phyloP scores from a whole-genome alignment of 2,113 vertebrate genomes.

The Osmerus eperlanus region DNA sequence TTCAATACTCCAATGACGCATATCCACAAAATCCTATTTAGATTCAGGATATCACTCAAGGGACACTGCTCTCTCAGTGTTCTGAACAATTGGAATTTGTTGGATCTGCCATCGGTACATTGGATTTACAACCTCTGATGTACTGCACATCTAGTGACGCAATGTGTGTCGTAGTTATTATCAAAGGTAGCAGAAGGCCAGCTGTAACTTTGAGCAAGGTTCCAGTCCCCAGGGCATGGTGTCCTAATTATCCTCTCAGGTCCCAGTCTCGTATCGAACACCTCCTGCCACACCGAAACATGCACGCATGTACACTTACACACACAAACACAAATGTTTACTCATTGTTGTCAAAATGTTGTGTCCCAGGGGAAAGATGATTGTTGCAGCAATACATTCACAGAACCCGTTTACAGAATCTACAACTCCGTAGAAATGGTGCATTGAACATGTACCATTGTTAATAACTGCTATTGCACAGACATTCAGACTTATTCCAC shows the following conservation, averaged over 20 bases:
- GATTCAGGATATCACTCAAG: not conserved
- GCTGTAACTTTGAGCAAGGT: not conserved
- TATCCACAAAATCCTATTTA: slow-evolving; percentile 3
- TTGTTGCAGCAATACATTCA: too few relatives aligned
- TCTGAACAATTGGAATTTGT: not conserved
- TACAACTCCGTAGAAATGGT: too few relatives aligned
- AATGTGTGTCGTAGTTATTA: not conserved
- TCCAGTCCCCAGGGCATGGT: not conserved
- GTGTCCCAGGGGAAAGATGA: too few relatives aligned
- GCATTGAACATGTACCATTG: too few relatives aligned
- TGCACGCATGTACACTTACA: not conserved
- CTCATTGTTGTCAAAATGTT: not conserved
- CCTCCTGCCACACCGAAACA: not conserved
- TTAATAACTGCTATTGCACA: too few relatives aligned
- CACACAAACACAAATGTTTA: not conserved
- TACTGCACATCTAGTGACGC: not conserved
- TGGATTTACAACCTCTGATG: not conserved
- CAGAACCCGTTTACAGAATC: too few relatives aligned
- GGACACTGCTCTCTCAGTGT: not conserved
- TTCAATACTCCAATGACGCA: slow-evolving; percentile 4
- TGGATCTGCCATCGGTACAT: not conserved
- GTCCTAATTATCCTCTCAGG: not conserved
- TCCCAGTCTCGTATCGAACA: slow-evolving; percentile 1
- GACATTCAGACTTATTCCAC: too few relatives aligned
- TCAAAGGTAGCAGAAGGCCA: not conserved